Conservation (phyloP, 2,113 vertebrate genomes). For the Silurus asotus region DNA sequence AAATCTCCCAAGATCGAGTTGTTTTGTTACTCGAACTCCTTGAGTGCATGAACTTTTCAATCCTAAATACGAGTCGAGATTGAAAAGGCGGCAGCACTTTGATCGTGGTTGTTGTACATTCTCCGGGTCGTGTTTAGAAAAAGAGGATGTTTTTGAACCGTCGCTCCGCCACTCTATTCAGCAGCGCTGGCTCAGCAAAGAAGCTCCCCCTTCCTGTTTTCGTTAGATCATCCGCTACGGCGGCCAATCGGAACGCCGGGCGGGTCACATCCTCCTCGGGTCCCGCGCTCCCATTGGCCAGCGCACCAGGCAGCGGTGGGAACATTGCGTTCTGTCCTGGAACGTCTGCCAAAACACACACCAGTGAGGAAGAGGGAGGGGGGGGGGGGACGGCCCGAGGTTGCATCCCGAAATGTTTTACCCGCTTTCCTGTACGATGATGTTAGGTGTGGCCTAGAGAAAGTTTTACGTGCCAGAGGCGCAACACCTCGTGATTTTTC, state of each 20-base stretch:
- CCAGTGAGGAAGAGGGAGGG: conserved; percentile 55
- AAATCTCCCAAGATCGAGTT: not conserved
- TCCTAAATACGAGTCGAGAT: not conserved
- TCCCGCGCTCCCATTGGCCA: conserved; percentile 55
- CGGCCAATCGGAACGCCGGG: conserved; percentile 63
- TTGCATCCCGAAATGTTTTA: conserved; percentile 68
- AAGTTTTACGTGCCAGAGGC: conserved; percentile 40
- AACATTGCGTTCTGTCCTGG: conserved; percentile 76
- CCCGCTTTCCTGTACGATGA: conserved; percentile 16
- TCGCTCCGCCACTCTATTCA: conserved; percentile 32
- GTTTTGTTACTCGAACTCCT: not conserved
- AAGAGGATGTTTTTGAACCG: not conserved
- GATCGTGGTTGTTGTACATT: not conserved
- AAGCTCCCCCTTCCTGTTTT: conserved; percentile 60
- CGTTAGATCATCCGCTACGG: conserved; percentile 50
- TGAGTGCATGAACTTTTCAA: not conserved
- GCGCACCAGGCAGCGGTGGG: conserved; percentile 59
- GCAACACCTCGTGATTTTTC: not conserved
- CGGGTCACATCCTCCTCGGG: conserved; percentile 57
- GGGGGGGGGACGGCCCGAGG: conserved; percentile 57
- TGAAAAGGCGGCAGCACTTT: not conserved
- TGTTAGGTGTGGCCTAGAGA: conserved; percentile 42
- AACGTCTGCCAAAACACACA: conserved; percentile 70
- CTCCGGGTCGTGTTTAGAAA: not conserved
- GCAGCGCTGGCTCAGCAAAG: conserved; percentile 39